Evolutionary conservation across 2,113 vertebrate genomes (phyloP), one percentile per base, ranked within the genome.

Genomic region (Istiophorus platypterus): DNA sequence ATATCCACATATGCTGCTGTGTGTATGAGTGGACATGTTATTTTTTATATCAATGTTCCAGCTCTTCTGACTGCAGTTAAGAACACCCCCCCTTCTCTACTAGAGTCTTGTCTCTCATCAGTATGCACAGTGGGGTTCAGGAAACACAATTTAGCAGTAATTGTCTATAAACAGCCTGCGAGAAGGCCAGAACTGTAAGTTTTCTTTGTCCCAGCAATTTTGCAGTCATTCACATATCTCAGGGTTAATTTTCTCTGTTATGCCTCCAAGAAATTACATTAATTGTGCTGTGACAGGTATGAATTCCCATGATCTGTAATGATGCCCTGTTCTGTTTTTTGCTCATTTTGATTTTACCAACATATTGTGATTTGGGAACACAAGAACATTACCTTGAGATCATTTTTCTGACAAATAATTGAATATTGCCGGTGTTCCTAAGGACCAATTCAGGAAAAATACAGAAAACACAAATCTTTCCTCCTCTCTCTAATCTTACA

Each of bases 21-120:
- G 3, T 15, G 20, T 61, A 52, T 29, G 56, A 29, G 37, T 3
- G 4, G 1, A 24, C 49, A 49, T 59, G n/a, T 59, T 24, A 59
- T 26, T 72, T 42, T 18, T 56, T 24, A 7, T 49, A 49, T 26
- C 2, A 22, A 12, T 13, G 3, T 54, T 49, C 24, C 49, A 76
- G 34, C 9, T 6, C 17, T 57, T 61, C 4, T 1, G n/a, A 54
- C 14, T 12, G 34, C 29, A 45, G 24, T 59, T 76, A n/a, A 41
- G 54, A 65, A 79, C 49, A 64, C 18, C 3, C 12, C 37, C 1
- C n/a, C n/a, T 45, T 82, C 29, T 49, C 66, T 39, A 45, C 54
- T 76, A n/a, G 13, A 5, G 1, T 47, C 42, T 37, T 26, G 37
- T 17, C 54, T 62, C 66, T 77, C 78, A 90, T 89, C 71, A 76